A percentile compares a stretch with the other conserved stretches of the same genome.
Conservation (phyloP, 2,113 vertebrate genomes). For the Rhineura floridana region DNA sequence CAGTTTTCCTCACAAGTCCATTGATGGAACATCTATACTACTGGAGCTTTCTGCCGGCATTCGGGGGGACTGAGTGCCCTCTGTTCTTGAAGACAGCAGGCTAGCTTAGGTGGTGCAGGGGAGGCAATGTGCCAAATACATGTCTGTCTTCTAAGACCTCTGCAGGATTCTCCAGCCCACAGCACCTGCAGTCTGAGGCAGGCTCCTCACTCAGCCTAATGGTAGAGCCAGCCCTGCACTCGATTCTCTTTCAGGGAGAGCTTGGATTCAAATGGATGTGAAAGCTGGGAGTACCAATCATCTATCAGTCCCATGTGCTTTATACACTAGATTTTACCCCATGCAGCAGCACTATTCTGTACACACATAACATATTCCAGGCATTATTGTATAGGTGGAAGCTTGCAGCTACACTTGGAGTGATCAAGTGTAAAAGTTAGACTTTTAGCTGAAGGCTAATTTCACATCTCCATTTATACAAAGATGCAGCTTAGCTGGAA, state of each 20-base stretch:
- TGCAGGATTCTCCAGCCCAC: no score
- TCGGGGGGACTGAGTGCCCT: no score
- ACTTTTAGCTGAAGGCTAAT: not conserved
- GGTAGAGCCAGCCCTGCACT: no score
- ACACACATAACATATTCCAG: not conserved
- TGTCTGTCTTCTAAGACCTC: no score
- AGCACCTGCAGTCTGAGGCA: not conserved
- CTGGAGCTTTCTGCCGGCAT: no score
- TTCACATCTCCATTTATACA: conserved; percentile 19
- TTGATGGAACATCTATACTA: no score
- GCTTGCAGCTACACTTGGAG: not conserved
- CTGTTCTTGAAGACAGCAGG: no score
- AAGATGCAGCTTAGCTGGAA: conserved; percentile 30
- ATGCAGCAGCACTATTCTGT: not conserved
- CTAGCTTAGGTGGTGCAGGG: no score
- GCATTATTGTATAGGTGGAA: not conserved
- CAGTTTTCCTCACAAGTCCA: no score
- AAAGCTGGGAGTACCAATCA: not conserved
- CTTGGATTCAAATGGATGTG: not conserved
- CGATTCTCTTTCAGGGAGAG: no score
- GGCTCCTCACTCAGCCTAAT: no score
- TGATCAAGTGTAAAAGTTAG: not conserved
- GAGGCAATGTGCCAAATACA: no score
- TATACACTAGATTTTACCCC: not conserved
- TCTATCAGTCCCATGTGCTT: not conserved